A percentile compares a stretch with the other conserved stretches of the same genome.
These are phyloP conservation scores for Leptopilina syphax DNA, from an alignment of 2,888 invertebrate species.

Conservation along the genomic window DNA sequence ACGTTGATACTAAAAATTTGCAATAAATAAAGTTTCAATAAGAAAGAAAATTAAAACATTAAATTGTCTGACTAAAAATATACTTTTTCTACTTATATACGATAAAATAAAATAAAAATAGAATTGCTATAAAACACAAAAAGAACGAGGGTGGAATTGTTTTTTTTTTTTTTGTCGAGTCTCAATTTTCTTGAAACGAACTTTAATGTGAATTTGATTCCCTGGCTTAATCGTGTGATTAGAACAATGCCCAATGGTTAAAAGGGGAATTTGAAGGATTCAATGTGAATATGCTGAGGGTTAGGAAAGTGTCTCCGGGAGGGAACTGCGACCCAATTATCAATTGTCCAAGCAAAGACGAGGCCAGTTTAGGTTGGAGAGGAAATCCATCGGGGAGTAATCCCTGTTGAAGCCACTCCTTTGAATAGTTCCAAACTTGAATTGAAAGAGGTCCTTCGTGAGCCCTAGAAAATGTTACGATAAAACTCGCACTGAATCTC, in stretches of 20 bases:
- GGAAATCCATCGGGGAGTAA: constrained; percentile 55
- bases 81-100: no score
- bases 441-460: constrained; percentile 49
- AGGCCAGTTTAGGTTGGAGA: constrained; percentile 49
- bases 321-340: constrained; percentile 51
- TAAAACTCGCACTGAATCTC: constrained; percentile 37
- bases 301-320: constrained; percentile 46
- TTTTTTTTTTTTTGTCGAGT: no score
- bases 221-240: neutral
- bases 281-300: constrained; percentile 15
- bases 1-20: no score
- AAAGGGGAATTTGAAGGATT: neutral
- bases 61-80: no score
- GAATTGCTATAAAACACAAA: no score
- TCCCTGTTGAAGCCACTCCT: constrained; percentile 50
- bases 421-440: constrained; percentile 52
- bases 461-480: constrained; percentile 47
- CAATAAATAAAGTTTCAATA: no score
- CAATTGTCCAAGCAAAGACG: constrained; percentile 56
- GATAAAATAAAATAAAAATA: no score
- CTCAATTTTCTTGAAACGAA: neutral
- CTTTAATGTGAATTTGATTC: neutral
- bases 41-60: no score
- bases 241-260: constrained; percentile 23
- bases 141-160: no score